Base-by-base conservation (phyloP, 2,797 vertebrate genomes). In the Micropoecilia bifurca region DNA sequence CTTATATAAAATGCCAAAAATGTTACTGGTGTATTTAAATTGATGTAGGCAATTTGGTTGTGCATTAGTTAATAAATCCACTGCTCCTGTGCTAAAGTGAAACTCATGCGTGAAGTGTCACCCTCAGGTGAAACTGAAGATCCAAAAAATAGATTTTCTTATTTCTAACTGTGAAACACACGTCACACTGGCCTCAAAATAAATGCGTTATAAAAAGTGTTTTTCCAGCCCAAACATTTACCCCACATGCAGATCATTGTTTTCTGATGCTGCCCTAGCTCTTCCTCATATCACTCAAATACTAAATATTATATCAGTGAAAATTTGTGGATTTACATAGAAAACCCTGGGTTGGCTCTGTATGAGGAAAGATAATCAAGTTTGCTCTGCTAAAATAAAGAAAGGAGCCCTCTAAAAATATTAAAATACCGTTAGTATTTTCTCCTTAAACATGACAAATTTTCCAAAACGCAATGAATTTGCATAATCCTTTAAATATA, bases 251-350 rank as follows among this genome's bases (percentile, higher is more conserved):
- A 89, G 91, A 94, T 93, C 90, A 84, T 88, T 95, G 92, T 88
- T 61, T 88, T 91, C 89, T 81, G 48, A 50, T 50, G 48, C 48
- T 50, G 48, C 20, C 80, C 87, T 88, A 92, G 88, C 88, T 86
- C 86, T 89, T 85, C 87, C 5, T 16, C 36, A 39, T 68, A 39
- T 90, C 81, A 81, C 80, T 87, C 80, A 75, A 84, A 90, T 91
- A 82, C 94, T 94, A 94, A 95, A 93, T 94, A 93, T 95, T 95
- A 93, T 89, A 93, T 85, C 81, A 80, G 80, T 73, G 83, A 82
- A 87, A 93, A 92, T 93, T 92, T 79, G 83, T 80, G 75, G 85
- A 86, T 92, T 83, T 90, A 90, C 39, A 59, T 81, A 7, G 2
- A 82, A 85, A 90, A 83, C 88, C 90, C 79, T 89, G 89, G 90